phyloP scores from a whole-genome alignment of 2,797 vertebrate genomes.

The Somateria mollissima region DNA sequence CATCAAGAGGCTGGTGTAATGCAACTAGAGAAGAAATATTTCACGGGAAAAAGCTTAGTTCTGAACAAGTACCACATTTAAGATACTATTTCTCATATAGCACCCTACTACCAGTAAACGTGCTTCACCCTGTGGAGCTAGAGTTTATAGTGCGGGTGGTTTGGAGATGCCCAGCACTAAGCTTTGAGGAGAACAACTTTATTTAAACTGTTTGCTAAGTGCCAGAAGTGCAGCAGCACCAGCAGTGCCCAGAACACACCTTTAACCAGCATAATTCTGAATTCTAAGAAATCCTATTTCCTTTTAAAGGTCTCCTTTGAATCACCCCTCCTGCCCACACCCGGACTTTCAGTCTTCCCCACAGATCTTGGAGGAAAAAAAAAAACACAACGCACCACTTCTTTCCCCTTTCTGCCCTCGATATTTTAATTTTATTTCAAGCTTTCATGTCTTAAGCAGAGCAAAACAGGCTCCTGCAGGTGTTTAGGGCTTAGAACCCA shows the following conservation, averaged over 20 bases:
- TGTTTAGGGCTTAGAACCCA: neutral
- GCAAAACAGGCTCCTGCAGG: neutral
- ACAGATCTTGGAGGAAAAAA: neutral
- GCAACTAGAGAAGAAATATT: neutral
- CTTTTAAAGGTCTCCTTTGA: neutral
- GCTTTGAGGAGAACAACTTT: neutral
- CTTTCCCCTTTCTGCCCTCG: neutral
- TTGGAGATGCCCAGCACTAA: neutral
- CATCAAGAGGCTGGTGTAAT: neutral
- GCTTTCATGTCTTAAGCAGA: neutral
- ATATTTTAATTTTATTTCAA: neutral
- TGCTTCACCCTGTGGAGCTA: neutral
- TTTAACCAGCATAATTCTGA: neutral
- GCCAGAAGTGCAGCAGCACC: neutral
- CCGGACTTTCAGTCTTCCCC: neutral
- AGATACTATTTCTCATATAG: accelerated
- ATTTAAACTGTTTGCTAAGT: neutral
- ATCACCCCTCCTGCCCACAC: neutral
- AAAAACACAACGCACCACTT: neutral
- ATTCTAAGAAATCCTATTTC: conserved; percentile 25
- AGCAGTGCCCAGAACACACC: neutral
- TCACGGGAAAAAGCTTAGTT: neutral
- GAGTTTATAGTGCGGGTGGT: neutral
- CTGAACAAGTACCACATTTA: neutral
- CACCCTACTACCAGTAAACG: accelerated